These are phyloP conservation scores for Micropoecilia bifurca DNA, from an alignment of 2,797 vertebrate species.

Conservation along the genomic window DNA sequence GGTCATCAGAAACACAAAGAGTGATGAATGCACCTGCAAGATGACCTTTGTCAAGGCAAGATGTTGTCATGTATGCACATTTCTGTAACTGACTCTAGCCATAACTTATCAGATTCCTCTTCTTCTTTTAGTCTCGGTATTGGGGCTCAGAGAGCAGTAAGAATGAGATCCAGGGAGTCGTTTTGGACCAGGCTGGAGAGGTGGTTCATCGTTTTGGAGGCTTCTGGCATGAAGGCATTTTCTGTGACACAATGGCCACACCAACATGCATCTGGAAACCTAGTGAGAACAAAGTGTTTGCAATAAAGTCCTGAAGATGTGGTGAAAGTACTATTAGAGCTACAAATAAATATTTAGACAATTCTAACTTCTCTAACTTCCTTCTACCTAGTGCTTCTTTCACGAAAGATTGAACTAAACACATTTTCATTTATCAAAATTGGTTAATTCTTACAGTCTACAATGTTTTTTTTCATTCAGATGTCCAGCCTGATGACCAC, in stretches of 20 bases:
- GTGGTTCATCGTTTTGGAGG: constrained; percentile 91
- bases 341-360: background rate
- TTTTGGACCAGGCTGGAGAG: constrained; percentile 84
- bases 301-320: background rate
- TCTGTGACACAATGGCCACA: constrained; percentile 83
- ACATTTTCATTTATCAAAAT: background rate
- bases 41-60: constrained; percentile 92
- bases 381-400: background rate
- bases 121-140: constrained; percentile 83
- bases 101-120: background rate
- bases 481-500: constrained; percentile 86
- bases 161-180: constrained; percentile 90
- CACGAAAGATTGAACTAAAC: background rate
- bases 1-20: constrained; percentile 86
- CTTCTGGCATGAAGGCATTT: constrained; percentile 92
- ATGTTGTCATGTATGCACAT: background rate
- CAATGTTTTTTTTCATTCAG: constrained; percentile 64
- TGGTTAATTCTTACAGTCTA: background rate
- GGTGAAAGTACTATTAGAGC: background rate
- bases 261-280: constrained; percentile 93
- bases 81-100: background rate
- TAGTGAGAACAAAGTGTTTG: constrained; percentile 76
- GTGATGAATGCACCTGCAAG: constrained; percentile 88
- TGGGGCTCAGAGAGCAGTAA: constrained; percentile 84
- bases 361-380: background rate